These are phyloP conservation scores for Acrobasis suavella DNA, from an alignment of 2,888 invertebrate species.

Conservation along the genomic window DNA sequence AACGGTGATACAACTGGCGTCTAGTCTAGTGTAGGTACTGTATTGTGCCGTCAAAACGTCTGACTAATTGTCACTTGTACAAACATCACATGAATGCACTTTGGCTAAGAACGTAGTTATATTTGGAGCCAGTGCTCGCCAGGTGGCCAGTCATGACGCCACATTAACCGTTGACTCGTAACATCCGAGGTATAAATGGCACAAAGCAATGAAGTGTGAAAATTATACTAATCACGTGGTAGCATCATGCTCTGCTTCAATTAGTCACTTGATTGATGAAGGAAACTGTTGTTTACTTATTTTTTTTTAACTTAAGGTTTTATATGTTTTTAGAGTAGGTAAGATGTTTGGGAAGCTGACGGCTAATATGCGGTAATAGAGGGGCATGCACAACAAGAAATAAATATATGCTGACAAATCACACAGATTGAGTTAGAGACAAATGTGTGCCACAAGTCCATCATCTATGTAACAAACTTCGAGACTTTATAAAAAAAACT, in stretches of 20 bases:
- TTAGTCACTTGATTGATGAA: constrained; percentile 9
- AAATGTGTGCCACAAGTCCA: no score
- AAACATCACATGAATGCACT: constrained; percentile 36
- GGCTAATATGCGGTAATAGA: no score
- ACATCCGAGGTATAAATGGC: constrained; percentile 20
- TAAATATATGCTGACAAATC: no score
- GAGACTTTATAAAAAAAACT: no score
- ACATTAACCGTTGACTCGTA: constrained; percentile 36
- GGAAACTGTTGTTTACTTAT: neutral
- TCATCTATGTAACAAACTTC: no score
- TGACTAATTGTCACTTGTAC: constrained; percentile 38
- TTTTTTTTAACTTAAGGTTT: no score
- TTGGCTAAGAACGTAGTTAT: constrained; percentile 41
- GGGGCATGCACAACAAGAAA: no score
- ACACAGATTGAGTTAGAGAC: no score
- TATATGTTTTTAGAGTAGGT: no score
- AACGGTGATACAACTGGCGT: constrained; percentile 36
- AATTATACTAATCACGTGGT: constrained; percentile 10
- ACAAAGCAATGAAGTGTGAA: constrained; percentile 16
- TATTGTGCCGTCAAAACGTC: constrained; percentile 21
- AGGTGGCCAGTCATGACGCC: constrained; percentile 50
- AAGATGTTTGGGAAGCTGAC: no score
- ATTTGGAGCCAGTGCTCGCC: constrained; percentile 59
- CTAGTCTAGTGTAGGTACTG: neutral
- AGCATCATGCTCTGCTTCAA: neutral